Base-by-base conservation (phyloP, 1,140 invertebrate species). In the Delia radicum region DNA sequence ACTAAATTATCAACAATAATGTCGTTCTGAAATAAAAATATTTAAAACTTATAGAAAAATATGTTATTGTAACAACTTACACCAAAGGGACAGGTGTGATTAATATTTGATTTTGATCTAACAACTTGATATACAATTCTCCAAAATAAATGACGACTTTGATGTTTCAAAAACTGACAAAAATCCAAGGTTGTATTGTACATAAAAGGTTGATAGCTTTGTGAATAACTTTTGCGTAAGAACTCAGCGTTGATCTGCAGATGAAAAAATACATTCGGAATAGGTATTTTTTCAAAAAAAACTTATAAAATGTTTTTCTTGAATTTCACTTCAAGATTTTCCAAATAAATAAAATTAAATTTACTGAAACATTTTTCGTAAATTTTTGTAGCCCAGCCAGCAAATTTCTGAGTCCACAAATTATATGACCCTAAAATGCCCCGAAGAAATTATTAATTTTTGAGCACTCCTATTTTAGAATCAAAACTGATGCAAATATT, bases 11-110 rank as follows among this genome's bases (percentile, higher is more conserved):
- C 7, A 4, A 71, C 37, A 46, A 71, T 71, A 18, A 71, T 37
- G 29, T 71, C 67, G n/a, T 71, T 28, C 67, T 71, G 8, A 24
- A 71, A 71, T 13, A 62, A 7, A 31, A 21, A 31, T n/a, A n/a
- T n/a, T 10, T 15, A 42, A 3, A 71, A 71, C 10, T 2, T 10
- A 33, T 33, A 33, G 13, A 33, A 33, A 2, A 33, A 33, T 33
- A 10, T 12, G 1, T 33, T 33, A 33, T n/a, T n/a, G n/a, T n/a
- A n/a, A n/a, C n/a, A 8, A 72, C 31, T 29, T 42, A 72, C 69
- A 42, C 42, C 42, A 42, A n/a, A 72, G 28, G 69, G 69, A 26
- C 69, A 72, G 21, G 69, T 72, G 28, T 72, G 69, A 46, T 72
- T 72, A 12, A 72, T 72, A 72, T 72, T 72, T n/a, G 69, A 72